Percentiles rank a stretch among this genome's conserved stretches.
Evolutionary conservation across 2,797 vertebrate species (phyloP).

Genomic region (Manis pentadactyla): DNA sequence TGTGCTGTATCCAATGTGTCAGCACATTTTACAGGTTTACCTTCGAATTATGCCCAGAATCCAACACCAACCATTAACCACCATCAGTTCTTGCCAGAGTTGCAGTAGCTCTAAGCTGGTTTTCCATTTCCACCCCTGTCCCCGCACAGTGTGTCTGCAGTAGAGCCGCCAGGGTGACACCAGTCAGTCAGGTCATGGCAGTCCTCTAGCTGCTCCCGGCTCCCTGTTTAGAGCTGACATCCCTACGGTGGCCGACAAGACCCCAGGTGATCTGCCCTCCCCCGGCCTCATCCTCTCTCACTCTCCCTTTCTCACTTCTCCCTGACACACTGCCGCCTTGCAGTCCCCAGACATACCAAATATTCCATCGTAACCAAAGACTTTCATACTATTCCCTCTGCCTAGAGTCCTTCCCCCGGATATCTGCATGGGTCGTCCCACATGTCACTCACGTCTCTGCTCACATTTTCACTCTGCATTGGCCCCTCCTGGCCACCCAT

Average conservation of each 20-base stretch:
- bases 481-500: fast-evolving
- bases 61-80: neutral
- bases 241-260: neutral
- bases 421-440: neutral
- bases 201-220: neutral
- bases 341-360: neutral
- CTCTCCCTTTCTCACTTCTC: neutral
- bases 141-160: neutral
- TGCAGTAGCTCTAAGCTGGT: neutral
- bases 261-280: neutral
- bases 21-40: neutral
- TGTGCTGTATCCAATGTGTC: neutral
- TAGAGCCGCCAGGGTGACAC: neutral
- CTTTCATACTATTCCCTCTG: neutral
- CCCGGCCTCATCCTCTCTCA: neutral
- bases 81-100: neutral
- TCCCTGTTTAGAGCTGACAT: neutral
- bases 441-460: neutral
- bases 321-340: neutral
- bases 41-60: neutral
- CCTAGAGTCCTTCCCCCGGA: neutral
- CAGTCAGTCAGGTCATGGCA: neutral
- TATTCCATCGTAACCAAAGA: neutral
- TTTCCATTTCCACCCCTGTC: neutral
- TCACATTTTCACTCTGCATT: neutral